Conservation (phyloP, 2,113 vertebrate species). For the Brienomyrus brachyistius region DNA sequence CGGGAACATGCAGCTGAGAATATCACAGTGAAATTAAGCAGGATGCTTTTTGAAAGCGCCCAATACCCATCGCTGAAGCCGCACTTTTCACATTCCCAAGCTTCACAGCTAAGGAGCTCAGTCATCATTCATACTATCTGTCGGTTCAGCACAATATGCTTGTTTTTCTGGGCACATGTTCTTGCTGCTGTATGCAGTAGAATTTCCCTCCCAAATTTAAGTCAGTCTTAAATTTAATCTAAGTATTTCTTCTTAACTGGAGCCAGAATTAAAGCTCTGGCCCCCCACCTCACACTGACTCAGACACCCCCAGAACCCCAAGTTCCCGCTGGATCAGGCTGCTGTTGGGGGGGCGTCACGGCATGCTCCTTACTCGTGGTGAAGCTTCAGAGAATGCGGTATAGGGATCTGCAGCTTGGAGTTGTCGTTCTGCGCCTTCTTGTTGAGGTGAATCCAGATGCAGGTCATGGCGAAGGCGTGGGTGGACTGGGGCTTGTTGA, state of each 20-base stretch:
- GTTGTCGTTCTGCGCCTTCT: conserved; percentile 94
- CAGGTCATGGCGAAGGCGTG: conserved; percentile 98
- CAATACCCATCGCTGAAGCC: neutral
- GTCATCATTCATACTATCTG: neutral
- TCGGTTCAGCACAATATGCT: neutral
- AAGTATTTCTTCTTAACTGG: neutral
- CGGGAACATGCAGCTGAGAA: too few species aligned
- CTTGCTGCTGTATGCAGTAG: neutral
- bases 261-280: neutral
- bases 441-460: conserved; percentile 98
- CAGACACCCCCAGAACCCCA: neutral
- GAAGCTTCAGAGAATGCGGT: conserved; percentile 91
- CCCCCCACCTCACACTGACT: neutral
- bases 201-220: neutral
- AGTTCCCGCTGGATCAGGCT: neutral
- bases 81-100: too few species aligned
- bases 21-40: neutral
- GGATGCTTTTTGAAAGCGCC: neutral
- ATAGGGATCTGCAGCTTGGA: conserved; percentile 95
- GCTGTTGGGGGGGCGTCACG: too few species aligned
- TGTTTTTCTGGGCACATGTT: neutral
- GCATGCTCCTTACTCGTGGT: conserved; percentile 80
- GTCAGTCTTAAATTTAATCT: neutral
- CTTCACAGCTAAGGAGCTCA: neutral
- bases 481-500: conserved; percentile 97